Percentiles rank a stretch among this genome's conserved stretches.
These are phyloP conservation scores for Petroica traversi DNA, from an alignment of 2,113 vertebrate species.

Conservation along the genomic window DNA sequence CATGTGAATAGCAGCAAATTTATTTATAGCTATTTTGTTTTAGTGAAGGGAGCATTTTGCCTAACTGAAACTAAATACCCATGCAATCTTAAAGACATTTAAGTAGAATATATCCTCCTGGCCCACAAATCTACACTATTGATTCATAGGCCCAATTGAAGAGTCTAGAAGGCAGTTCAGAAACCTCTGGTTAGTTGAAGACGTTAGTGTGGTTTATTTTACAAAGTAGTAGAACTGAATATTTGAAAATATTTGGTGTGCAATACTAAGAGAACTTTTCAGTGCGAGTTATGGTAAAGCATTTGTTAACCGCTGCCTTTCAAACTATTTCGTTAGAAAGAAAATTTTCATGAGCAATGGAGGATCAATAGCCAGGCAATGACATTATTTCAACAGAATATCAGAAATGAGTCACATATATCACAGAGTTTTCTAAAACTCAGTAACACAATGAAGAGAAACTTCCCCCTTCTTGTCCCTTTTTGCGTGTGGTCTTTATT, in stretches of 20 bases:
- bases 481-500: neutral
- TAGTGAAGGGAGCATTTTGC: neutral
- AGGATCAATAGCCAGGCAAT: neutral
- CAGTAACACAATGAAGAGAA: neutral
- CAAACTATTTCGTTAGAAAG: neutral
- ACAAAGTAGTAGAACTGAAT: neutral
- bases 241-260: neutral
- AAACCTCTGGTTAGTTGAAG: neutral
- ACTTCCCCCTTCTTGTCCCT: neutral
- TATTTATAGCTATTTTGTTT: neutral
- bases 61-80: neutral
- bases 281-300: neutral
- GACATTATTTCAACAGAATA: neutral
- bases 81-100: neutral
- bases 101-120: neutral
- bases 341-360: neutral
- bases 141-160: neutral
- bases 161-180: neutral
- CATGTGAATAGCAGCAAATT: neutral
- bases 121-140: neutral
- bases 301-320: neutral
- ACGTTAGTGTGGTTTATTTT: neutral
- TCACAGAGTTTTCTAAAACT: neutral
- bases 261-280: neutral
- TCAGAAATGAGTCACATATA: neutral